These are phyloP conservation scores for Poeciliopsis gracilis DNA, from an alignment of 2,797 vertebrate genomes.

Conservation along the genomic window DNA sequence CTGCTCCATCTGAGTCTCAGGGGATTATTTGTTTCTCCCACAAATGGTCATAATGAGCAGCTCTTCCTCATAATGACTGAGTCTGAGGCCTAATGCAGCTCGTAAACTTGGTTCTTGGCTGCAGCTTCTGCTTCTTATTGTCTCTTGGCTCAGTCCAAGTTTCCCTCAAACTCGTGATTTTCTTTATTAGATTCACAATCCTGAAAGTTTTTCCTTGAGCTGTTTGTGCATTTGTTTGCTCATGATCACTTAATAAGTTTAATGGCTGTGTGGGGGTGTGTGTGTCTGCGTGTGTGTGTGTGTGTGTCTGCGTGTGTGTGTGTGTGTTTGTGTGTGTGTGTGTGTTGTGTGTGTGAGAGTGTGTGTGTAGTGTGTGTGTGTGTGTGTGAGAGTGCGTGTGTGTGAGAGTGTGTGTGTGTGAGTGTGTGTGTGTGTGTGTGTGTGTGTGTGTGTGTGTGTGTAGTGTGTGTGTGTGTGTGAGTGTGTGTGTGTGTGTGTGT, in stretches of 20 bases:
- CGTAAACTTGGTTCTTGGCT: conserved; percentile 66
- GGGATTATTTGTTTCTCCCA: conserved; percentile 65
- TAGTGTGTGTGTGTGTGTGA: conserved; percentile 39
- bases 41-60: conserved; percentile 67
- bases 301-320: neutral
- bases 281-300: conserved; percentile 7
- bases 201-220: conserved; percentile 35
- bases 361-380: neutral
- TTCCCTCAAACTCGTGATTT: conserved; percentile 45
- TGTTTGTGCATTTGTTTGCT: conserved; percentile 66
- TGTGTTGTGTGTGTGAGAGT: neutral
- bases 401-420: conserved; percentile 22
- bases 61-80: conserved; percentile 61
- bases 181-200: conserved; percentile 50
- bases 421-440: neutral
- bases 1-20: conserved; percentile 47
- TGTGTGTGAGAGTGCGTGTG: conserved; percentile 50
- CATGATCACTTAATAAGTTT: conserved; percentile 61
- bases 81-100: conserved; percentile 53
- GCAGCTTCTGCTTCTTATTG: conserved; percentile 51
- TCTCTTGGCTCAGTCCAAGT: conserved; percentile 59
- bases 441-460: too few species aligned
- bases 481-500: conserved; percentile 22
- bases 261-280: conserved; percentile 34
- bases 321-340: conserved; percentile 29